Base-by-base conservation (phyloP, 2,113 vertebrate genomes). In the Anas platyrhynchos region DNA sequence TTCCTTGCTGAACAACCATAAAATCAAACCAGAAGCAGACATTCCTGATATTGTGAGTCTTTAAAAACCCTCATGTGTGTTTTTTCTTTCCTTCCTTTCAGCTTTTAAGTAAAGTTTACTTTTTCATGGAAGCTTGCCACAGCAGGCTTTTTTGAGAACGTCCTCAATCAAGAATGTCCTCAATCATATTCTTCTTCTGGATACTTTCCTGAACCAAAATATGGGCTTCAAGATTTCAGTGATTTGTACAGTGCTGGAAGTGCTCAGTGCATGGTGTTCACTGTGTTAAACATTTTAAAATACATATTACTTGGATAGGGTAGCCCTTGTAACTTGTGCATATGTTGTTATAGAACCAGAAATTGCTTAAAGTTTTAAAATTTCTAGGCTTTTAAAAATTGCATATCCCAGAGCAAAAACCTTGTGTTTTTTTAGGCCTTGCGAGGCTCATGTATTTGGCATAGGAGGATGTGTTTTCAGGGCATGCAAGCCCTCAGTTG, bases 301-400 rank as follows among this genome's bases (percentile, higher is more conserved):
- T 32, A 63, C 8, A 13, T 65, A 25, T 6, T 59, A 25, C 36
- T 83, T 92, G 71, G 31, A 11, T 67, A 44, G 16, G 32, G 14
- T 66, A 78, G 36, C 14, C 15, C 16, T 62, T 86, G 23, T 81
- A 78, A 88, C 16, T 71, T 83, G 11, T 15, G 3, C 32, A 4
- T 55, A 5, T 65, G 8, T 78, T 82, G 38, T 43, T 84, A 3
- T 8, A 68, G 74, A 84, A 86, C 13, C 14, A 82, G 65, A 76
- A 61, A 6, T 23, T 2, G 15, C 26, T 85, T 52, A 3, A 44
- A 50, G 41, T 41, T 34, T 34, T 89, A 27, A 54, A 43, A 87
- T 87, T 82, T 58, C 29, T 76, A 65, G 34, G 15, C 48, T 89
- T 68, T 29, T 93, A 84, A 76, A 91, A 79, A 29, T 85, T 43